phyloP scores from a whole-genome alignment of 2,113 vertebrate genomes.

The Shinisaurus crocodilurus region DNA sequence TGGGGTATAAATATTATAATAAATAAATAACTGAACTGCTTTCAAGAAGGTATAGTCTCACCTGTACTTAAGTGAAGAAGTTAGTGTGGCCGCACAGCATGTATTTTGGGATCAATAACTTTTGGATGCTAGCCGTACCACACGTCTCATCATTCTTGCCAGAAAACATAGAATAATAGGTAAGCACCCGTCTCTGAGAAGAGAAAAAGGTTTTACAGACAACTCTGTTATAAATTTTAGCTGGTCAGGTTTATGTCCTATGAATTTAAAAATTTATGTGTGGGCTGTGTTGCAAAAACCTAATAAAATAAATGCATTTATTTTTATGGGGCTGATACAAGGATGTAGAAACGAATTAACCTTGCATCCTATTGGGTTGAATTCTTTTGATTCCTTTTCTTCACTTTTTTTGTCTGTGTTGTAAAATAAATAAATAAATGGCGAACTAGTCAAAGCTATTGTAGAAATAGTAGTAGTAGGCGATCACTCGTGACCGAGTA shows the following conservation, averaged over 20 bases:
- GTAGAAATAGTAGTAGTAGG: neutral
- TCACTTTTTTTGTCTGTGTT: fast-evolving
- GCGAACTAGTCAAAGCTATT: constrained; percentile 51
- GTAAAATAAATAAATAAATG: constrained; percentile 31
- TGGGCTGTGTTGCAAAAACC: neutral
- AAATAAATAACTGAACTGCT: neutral
- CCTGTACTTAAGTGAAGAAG: neutral
- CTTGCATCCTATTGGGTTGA: neutral
- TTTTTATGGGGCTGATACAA: neutral
- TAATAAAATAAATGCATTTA: neutral
- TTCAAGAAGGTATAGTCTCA: neutral
- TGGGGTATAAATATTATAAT: too few relatives aligned
- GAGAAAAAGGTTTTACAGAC: neutral
- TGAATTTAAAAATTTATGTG: neutral
- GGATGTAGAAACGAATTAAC: fast-evolving
- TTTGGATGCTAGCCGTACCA: neutral
- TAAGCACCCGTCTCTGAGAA: constrained; percentile 28
- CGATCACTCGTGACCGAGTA: too few relatives aligned
- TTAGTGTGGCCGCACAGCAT: neutral
- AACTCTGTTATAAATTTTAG: neutral
- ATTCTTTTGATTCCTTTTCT: neutral
- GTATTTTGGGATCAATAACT: neutral
- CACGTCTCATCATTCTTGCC: neutral
- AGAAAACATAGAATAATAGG: constrained; percentile 35
- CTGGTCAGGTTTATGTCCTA: neutral